These are phyloP conservation scores for Ephestia elutella DNA, from an alignment of 1,140 invertebrate genomes.

Conservation along the genomic window DNA sequence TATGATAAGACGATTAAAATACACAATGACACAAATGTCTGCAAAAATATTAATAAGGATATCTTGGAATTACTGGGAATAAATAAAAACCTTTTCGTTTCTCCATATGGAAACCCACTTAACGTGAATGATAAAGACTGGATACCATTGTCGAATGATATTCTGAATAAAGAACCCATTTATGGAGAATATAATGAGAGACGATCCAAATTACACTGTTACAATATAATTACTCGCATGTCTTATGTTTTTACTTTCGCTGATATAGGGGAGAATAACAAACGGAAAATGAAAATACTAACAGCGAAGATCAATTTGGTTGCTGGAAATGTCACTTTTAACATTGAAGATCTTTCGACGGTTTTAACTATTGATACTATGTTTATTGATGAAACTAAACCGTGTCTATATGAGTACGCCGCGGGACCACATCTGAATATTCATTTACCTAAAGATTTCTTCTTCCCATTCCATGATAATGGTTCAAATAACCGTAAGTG, in stretches of 20 bases:
- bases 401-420: conserved; percentile 33
- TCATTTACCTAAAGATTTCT: conserved; percentile 51
- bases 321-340: conserved; percentile 38
- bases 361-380: conserved; percentile 45
- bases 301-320: conserved; percentile 24
- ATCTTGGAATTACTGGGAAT: conserved; percentile 35
- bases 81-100: conserved; percentile 33
- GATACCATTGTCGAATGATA: conserved; percentile 28
- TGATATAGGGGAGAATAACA: conserved; percentile 19
- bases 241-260: conserved; percentile 40
- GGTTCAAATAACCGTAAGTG: neutral
- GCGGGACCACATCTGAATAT: conserved; percentile 39
- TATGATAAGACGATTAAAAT: conserved; percentile 17
- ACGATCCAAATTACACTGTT: conserved; percentile 36
- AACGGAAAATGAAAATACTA: conserved; percentile 41
- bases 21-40: conserved; percentile 35
- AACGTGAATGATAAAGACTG: conserved; percentile 38
- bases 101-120: conserved; percentile 48
- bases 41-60: conserved; percentile 36
- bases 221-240: conserved; percentile 41
- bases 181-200: conserved; percentile 38
- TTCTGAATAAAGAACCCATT: conserved; percentile 15
- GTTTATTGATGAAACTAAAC: conserved; percentile 46
- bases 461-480: conserved; percentile 44
- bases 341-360: conserved; percentile 31